Base-by-base conservation (phyloP, 2,113 vertebrate species). In the Phylloscopus trochiloides region DNA sequence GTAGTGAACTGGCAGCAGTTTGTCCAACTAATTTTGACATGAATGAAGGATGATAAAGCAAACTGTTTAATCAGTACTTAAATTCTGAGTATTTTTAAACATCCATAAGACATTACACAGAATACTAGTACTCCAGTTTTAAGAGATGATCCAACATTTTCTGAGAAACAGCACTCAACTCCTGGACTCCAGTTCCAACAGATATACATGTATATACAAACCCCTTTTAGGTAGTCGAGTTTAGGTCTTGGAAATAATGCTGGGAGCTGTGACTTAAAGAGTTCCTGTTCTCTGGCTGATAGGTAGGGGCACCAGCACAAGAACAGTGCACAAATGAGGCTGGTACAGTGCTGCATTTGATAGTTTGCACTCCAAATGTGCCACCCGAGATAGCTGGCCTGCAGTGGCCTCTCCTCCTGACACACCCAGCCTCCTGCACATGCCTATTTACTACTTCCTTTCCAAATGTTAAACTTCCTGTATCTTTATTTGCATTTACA, bases 241-340 rank as follows among this genome's bases (percentile, higher is more conserved):
- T 83, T 55, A 83, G 31, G 63, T 74, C 50, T 32, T 47, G 29
- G 22, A 86, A 86, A 34, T 76, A 83, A 18, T 32, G 38, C 48
- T 2, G 1, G 24, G 10, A 92, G 42, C 47, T 59, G 74, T 22
- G 36, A 63, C 77, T 65, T 29, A 12, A 55, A 76, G 22, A 79
- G 50, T 26, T 92, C 71, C 72, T 77, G 92, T 45, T 92, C 58
- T 73, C 59, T 55, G 22, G 38, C 45, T 54, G 88, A 92, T 77
- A 76, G 0, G 5, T 36, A 75, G 34, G 29, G 38, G 42, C 67
- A 94, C 42, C 62, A 80, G 42, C 86, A 61, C 54, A 42, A 65
- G 54, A 79, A 42, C 3, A 1, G 34, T 0, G 1, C 12, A 32
- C 22, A 42, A 2, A 28, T 0, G 0, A 88, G 47, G 51, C 32